Base-by-base conservation (phyloP, 2,797 vertebrate species). In the Prionace glauca region DNA sequence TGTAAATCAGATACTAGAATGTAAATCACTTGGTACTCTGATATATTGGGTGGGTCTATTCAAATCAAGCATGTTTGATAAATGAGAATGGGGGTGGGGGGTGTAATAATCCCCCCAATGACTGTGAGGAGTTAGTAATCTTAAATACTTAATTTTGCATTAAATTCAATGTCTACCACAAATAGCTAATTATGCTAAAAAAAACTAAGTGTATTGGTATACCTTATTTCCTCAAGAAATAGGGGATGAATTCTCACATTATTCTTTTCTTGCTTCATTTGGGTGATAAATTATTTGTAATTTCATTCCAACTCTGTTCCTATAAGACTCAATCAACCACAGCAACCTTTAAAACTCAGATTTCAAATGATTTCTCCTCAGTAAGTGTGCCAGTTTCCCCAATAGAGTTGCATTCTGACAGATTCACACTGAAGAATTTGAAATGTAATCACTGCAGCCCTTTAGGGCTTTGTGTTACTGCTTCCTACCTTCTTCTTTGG, bases 381-480 rank as follows among this genome's bases (percentile, higher is more conserved):
- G 65, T 67, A 41, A 92, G 16, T 69, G 90, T 41, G 65, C 62
- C 65, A n/a, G n/a, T 41, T 67, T 92, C 65, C 90, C 90, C 90
- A 92, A 22, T 69, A 41, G 62, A 67, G n/a, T 67, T 69, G n/a
- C 90, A 92, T 62, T 67, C 62, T 91, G 88, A 65, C 56, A 91
- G 60, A n/a, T 91, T 91, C 60, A 36, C 88, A 91, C 60, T 11
- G 41, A 92, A 92, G 62, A 9, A 92, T 92, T 92, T 67, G 62
- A 92, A 92, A 92, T 69, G n/a, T 92, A 92, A 92, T 92, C 90
- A 92, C 62, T 92, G 32, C 24, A 69, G 22, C 65, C 62, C 62
- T 92, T 92, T 24, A 36, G 90, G 32, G 18, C n/a, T 92, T 67
- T 92, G 62, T 67, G 65, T 69, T 67, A 50, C 88, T 67, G 88